Base-by-base conservation (phyloP, 2,113 vertebrate species). In the Notarius lentiginosus region DNA sequence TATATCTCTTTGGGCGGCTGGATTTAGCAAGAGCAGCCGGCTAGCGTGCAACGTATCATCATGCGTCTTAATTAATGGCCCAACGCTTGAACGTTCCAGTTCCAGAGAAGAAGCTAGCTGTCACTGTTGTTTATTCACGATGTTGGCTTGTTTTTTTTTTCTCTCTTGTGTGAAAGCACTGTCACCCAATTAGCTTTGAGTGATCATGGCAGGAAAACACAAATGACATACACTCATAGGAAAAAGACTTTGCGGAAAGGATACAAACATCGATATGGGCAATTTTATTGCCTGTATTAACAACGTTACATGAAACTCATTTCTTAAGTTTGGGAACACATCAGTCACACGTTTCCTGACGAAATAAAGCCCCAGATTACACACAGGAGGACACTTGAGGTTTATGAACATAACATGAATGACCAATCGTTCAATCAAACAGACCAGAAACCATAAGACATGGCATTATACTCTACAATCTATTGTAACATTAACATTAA, bases 51-150 rank as follows among this genome's bases (percentile, higher is more conserved):
- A 89, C 94, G 91, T 94, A 90, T 94, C 94, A 94, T 94, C 92
- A 87, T 82, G 86, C 91, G 91, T 95, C 94, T 94, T 95, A 94
- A 94, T 95, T 94, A 95, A 92, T 88, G 91, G 93, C 89, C 92
- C 91, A 93, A 89, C 90, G 86, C 89, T 91, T 66, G 85, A 86
- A 79, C 88, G 89, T 92, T 93, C 93, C 91, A 89, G 89, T 93
- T 90, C 90, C 90, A 34, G 53, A 90, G 87, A 87, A 90, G 87
- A 90, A 88, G 84, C 84, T 83, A 91, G 89, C 89, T 93, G 92
- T 93, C 93, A 92, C 87, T 84, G 91, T 86, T 88, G 90, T 92
- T 89, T 88, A 89, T 65, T 86, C 88, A 82, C 84, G 76, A 82
- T 66, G 61, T 79, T 82, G 70, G 58, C 79, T 79, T 87, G 63